Conservation (phyloP, 2,797 vertebrate species). For the Acanthurus lineatus region DNA sequence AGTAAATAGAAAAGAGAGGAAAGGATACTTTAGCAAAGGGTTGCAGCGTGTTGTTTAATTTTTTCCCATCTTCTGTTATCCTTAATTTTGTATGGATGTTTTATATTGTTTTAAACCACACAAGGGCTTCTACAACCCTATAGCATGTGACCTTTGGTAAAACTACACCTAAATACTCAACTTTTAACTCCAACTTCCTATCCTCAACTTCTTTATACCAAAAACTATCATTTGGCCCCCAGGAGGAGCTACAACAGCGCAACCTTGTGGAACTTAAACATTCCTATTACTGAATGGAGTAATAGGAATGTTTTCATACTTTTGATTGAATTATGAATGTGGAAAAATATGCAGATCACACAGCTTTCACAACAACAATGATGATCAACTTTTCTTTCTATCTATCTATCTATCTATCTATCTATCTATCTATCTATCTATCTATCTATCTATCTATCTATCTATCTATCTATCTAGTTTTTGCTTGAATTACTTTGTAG, state of each 20-base stretch:
- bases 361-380: neutral
- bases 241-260: constrained; percentile 26
- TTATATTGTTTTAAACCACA: neutral
- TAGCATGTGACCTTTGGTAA: neutral
- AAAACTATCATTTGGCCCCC: constrained; percentile 1
- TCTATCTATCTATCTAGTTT: no score
- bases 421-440: no score
- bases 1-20: no score
- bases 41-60: neutral
- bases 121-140: neutral
- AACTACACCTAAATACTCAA: neutral
- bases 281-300: neutral
- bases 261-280: neutral
- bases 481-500: no score
- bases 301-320: no score
- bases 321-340: neutral
- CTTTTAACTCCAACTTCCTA: neutral
- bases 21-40: no score
- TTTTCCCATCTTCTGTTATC: neutral
- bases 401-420: no score
- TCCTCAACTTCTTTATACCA: neutral
- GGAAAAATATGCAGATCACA: neutral
- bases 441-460: no score
- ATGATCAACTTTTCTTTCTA: neutral
- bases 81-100: neutral